A percentile compares a stretch with the other conserved stretches of the same genome.
These are phyloP conservation scores for Caenorhabditis remanei DNA, from an alignment of 1,140 invertebrate genomes.

Conservation along the genomic window DNA sequence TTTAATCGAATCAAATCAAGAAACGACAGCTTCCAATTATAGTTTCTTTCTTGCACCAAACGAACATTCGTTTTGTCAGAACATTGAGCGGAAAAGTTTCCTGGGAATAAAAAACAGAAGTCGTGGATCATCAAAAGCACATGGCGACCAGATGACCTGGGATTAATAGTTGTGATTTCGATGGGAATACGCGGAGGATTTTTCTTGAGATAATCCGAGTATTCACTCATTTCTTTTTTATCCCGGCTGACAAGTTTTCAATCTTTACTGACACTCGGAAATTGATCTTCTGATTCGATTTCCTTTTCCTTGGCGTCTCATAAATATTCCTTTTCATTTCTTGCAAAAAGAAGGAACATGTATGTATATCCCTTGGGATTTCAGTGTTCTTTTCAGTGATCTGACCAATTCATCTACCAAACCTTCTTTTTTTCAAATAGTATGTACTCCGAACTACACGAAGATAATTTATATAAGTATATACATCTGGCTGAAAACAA, in stretches of 20 bases:
- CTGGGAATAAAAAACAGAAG: neutral
- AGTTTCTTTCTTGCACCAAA: neutral
- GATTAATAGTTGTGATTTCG: neutral
- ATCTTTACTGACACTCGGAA: neutral
- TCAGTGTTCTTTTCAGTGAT: neutral
- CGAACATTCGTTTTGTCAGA: neutral
- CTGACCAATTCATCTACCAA: neutral
- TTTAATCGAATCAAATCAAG: conserved; percentile 43
- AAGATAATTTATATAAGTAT: neutral
- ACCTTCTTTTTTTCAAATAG: neutral
- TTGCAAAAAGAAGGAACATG: neutral
- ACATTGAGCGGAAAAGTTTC: neutral
- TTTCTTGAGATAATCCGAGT: neutral
- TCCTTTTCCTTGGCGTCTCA: neutral
- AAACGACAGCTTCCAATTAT: neutral
- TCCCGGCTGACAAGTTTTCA: no score
- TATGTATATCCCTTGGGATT: neutral
- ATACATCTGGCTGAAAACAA: neutral
- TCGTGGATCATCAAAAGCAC: neutral
- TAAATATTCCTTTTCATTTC: neutral
- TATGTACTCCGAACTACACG: neutral
- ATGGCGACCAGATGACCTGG: conserved; percentile 48
- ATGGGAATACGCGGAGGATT: neutral
- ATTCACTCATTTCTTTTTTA: neutral
- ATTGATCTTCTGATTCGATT: conserved; percentile 18